These are phyloP conservation scores for Siniperca undulata DNA, from an alignment of 2,797 vertebrate genomes.

Conservation along the genomic window DNA sequence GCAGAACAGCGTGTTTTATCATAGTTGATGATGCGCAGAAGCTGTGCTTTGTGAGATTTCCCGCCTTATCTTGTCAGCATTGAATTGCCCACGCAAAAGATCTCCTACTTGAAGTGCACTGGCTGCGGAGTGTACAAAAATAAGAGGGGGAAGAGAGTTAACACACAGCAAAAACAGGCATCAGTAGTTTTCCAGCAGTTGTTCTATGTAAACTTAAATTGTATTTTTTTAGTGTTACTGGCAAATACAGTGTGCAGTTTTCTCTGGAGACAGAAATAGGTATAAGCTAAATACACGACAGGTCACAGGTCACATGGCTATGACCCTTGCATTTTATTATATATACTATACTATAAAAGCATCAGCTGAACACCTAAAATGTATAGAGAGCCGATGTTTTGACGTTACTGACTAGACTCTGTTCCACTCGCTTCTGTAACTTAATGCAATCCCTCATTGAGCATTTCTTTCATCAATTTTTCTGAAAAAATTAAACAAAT, in stretches of 20 bases:
- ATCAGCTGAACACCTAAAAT: neutral
- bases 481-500: neutral
- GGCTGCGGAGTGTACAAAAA: constrained; percentile 32
- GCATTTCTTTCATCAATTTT: neutral
- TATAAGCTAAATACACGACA: neutral
- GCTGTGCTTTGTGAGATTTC: constrained; percentile 56
- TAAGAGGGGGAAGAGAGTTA: constrained; percentile 29
- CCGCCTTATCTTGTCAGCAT: constrained; percentile 65
- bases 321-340: neutral
- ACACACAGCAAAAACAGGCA: constrained; percentile 20
- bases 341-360: neutral
- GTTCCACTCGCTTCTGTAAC: neutral
- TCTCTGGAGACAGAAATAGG: neutral
- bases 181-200: neutral
- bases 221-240: neutral
- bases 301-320: neutral
- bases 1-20: constrained; percentile 56
- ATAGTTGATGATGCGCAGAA: constrained; percentile 52
- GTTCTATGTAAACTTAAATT: neutral
- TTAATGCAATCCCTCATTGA: neutral
- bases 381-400: neutral
- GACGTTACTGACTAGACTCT: neutral
- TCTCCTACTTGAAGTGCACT: constrained; percentile 42
- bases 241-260: neutral
- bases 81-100: constrained; percentile 65